phyloP scores from a whole-genome alignment of 2,888 invertebrate genomes.

The Caenorhabditis auriculariae region DNA sequence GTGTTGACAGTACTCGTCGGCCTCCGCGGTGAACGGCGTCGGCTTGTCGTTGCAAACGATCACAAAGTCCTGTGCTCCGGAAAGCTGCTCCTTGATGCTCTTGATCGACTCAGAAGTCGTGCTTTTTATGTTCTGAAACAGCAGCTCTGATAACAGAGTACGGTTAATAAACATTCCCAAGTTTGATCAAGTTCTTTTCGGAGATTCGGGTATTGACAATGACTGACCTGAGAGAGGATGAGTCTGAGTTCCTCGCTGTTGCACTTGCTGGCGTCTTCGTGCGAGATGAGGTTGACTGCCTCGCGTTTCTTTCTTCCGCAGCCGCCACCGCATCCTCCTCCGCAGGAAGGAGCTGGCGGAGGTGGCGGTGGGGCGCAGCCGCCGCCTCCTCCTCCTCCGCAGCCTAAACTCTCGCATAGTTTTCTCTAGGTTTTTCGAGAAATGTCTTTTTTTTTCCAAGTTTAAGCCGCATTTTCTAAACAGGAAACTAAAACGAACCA shows the following conservation, averaged over 20 bases:
- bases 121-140: constrained; percentile 29
- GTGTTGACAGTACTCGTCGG: constrained; percentile 39
- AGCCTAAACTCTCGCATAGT: not conserved
- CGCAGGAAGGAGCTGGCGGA: constrained; percentile 21
- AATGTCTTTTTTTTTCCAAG: no score
- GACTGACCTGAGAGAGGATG: constrained; percentile 22
- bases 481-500: no score
- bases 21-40: constrained; percentile 37
- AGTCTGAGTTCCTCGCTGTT: constrained; percentile 41
- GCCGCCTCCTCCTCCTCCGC: constrained; percentile 7
- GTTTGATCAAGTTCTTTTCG: not conserved
- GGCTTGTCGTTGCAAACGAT: constrained; percentile 40
- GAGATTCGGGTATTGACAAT: not conserved
- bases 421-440: not conserved
- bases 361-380: constrained; percentile 18
- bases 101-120: constrained; percentile 26
- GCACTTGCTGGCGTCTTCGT: constrained; percentile 36
- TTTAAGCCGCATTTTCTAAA: no score
- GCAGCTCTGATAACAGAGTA: not conserved
- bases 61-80: constrained; percentile 23
- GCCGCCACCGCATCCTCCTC: constrained; percentile 23
- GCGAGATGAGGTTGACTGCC: constrained; percentile 30
- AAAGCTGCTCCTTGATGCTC: constrained; percentile 31
- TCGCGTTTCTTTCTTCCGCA: constrained; percentile 42
- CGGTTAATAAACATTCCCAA: not conserved